These are phyloP conservation scores for Lophura swinhoii DNA, from an alignment of 2,797 vertebrate genomes.

Conservation along the genomic window DNA sequence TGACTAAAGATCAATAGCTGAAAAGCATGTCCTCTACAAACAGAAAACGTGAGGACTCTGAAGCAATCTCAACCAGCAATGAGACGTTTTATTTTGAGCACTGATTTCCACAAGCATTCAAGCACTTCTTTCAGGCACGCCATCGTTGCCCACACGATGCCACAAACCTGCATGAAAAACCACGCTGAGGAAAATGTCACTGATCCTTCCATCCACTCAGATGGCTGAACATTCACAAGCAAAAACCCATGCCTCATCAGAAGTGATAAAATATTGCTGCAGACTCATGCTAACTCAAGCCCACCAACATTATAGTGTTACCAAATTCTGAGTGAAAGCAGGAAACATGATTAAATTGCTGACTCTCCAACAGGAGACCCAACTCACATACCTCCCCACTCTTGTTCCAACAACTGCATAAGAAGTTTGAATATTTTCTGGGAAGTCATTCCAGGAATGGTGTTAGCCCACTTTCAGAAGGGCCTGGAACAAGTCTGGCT, in stretches of 20 bases:
- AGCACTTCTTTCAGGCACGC: background rate
- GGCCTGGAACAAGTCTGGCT: constrained; percentile 10
- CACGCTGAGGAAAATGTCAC: background rate
- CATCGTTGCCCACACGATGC: background rate
- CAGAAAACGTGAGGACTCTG: background rate
- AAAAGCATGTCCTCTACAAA: background rate
- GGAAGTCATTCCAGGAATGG: background rate
- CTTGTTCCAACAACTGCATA: background rate
- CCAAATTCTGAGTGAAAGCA: background rate
- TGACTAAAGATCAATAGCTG: constrained; percentile 21
- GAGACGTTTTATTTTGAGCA: background rate
- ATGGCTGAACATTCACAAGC: background rate
- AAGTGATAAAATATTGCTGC: background rate
- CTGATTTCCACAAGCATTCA: background rate
- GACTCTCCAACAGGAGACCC: background rate
- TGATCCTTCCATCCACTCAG: background rate
- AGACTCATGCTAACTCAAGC: background rate
- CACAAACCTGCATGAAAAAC: background rate
- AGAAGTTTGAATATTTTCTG: background rate
- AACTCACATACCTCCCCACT: background rate
- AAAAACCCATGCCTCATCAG: background rate
- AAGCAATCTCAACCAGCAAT: background rate
- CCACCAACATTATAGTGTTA: background rate
- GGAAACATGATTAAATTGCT: background rate
- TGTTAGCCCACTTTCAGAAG: background rate